Percentiles rank a stretch among this genome's conserved stretches.
phyloP scores from a whole-genome alignment of 2,888 invertebrate genomes.

The Endomychus coccineus region DNA sequence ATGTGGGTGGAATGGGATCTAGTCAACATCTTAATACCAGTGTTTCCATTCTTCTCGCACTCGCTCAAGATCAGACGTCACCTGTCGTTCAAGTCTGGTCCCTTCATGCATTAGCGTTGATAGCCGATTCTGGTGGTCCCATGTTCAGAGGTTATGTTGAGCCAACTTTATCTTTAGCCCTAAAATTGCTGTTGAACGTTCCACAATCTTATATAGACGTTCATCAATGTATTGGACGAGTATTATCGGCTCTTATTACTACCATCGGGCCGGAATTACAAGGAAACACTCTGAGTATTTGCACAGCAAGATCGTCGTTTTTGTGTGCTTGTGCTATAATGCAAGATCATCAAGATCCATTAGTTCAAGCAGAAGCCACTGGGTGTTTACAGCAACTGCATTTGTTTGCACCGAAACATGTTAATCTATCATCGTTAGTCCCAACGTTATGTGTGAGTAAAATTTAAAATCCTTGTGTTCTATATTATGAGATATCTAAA shows the following conservation, averaged over 20 bases:
- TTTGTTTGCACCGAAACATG: constrained; percentile 92
- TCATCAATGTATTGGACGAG: constrained; percentile 87
- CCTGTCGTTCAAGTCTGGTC: constrained; percentile 99
- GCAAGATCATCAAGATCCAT: constrained; percentile 80
- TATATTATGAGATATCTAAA: constrained; percentile 2
- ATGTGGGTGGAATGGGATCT: constrained; percentile 92
- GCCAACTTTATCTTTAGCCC: constrained; percentile 80
- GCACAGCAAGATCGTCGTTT: constrained; percentile 74
- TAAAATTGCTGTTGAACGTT: constrained; percentile 83
- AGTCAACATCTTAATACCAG: constrained; percentile 91
- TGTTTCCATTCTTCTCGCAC: constrained; percentile 85
- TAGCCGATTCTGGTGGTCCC: constrained; percentile 97
- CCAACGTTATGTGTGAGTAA: constrained; percentile 83
- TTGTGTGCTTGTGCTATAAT: constrained; percentile 91
- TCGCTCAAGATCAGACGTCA: constrained; percentile 89
- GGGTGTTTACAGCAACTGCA: constrained; percentile 96
- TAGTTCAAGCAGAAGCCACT: constrained; percentile 92
- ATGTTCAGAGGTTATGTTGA: constrained; percentile 98
- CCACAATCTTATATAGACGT: constrained; percentile 87
- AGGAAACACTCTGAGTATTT: constrained; percentile 67
- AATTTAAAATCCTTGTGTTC: background rate
- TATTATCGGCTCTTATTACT: constrained; percentile 91
- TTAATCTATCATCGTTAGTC: constrained; percentile 86
- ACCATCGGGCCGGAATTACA: constrained; percentile 97
- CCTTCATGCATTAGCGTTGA: constrained; percentile 86